Evolutionary conservation across 1,140 invertebrate species (phyloP).

Genomic region (Drosophila ercepeae): DNA sequence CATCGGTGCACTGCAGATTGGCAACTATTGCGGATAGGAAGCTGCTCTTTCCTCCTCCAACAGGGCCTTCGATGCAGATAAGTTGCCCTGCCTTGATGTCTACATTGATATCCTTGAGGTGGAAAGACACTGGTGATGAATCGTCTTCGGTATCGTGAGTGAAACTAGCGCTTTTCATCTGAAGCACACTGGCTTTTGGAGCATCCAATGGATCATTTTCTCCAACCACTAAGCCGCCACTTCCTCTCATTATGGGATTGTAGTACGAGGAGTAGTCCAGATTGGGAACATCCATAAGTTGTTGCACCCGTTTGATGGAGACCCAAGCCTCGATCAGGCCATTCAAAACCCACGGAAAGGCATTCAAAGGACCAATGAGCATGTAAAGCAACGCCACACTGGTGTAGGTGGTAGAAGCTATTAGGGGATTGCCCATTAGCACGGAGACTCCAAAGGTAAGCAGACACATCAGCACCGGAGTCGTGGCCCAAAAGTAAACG

Average conservation of each 20-base stretch:
- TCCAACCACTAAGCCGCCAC: conserved; percentile 1
- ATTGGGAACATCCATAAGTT: conserved; percentile 84
- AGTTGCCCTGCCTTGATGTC: conserved; percentile 85
- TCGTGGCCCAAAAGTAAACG: conserved; percentile 99
- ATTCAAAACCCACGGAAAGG: conserved; percentile 99
- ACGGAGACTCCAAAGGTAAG: conserved; percentile 96
- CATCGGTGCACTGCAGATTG: conserved; percentile 87
- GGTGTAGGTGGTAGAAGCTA: conserved; percentile 96
- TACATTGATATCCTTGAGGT: conserved; percentile 67
- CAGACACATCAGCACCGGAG: conserved; percentile 97
- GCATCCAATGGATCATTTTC: conserved; percentile 22
- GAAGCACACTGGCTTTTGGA: conserved; percentile 51
- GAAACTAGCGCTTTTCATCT: conserved; percentile 71
- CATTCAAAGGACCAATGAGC: conserved; percentile 97
- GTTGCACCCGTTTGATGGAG: conserved; percentile 92
- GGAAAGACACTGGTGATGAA: conserved; percentile 29
- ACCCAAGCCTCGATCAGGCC: conserved; percentile 97
- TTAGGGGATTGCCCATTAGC: conserved; percentile 91
- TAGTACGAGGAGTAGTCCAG: conserved; percentile 80
- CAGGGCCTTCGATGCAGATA: conserved; percentile 89
- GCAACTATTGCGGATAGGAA: conserved; percentile 89
- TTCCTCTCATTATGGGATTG: conserved; percentile 70
- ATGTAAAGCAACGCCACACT: conserved; percentile 97
- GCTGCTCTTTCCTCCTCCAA: conserved; percentile 90
- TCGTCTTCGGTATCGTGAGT: conserved; percentile 39